Evolutionary conservation across 2,113 vertebrate species (phyloP).

Genomic region (Aramus guarauna): DNA sequence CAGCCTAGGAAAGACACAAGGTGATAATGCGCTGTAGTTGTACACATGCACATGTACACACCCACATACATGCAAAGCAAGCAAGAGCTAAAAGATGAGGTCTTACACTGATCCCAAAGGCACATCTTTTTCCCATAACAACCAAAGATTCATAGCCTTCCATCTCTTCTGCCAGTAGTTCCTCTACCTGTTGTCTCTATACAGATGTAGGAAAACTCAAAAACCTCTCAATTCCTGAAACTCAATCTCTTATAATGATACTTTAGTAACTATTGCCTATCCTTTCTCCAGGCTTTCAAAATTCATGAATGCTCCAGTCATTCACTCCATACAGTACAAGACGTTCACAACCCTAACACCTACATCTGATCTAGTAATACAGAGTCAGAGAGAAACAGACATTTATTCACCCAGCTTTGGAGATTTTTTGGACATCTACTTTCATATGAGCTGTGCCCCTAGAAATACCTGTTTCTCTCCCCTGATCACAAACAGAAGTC

Average conservation of each 20-base stretch:
- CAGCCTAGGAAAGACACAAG: not conserved
- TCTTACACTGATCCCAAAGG: not conserved
- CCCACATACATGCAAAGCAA: not conserved
- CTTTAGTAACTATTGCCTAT: not conserved
- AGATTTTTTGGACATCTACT: not conserved
- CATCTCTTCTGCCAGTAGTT: not conserved
- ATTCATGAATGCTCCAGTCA: not conserved
- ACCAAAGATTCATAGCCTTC: not conserved
- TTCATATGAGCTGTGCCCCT: not conserved
- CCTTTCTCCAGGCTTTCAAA: not conserved
- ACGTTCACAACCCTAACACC: not conserved
- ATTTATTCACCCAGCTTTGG: not conserved
- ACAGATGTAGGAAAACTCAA: not conserved
- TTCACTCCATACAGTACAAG: not conserved
- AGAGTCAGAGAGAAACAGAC: not conserved
- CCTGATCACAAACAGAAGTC: rapidly evolving
- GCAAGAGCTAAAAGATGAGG: not conserved
- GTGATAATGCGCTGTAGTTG: not conserved
- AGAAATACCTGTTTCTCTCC: not conserved
- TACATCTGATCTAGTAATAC: not conserved
- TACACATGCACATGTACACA: not conserved
- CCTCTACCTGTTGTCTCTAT: not conserved
- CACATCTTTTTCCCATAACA: not conserved
- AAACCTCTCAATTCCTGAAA: not conserved
- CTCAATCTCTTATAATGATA: not conserved